phyloP scores from a whole-genome alignment of 2,113 vertebrate genomes.

The Sylvietta virens region DNA sequence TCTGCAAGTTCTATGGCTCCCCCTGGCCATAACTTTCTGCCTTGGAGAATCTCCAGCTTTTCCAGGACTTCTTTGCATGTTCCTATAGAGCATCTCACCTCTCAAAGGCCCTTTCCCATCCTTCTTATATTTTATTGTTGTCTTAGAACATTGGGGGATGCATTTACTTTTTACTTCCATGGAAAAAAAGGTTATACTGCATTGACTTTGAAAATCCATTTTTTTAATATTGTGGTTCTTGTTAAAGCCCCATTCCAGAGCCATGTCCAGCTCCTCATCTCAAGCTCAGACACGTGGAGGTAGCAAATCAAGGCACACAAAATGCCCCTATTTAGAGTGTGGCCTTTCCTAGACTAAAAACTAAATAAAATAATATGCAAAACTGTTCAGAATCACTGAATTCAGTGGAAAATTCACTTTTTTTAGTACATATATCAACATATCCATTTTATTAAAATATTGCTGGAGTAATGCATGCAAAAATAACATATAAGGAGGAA shows the following conservation, averaged over 20 bases:
- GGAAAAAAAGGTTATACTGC: fast-evolving
- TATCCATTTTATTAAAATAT: not conserved
- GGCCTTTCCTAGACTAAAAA: not conserved
- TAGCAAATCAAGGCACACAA: not conserved
- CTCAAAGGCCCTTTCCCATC: not conserved
- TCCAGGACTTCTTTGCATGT: not conserved
- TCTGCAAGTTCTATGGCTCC: not conserved
- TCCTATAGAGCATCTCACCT: not conserved
- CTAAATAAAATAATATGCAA: fast-evolving
- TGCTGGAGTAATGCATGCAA: not conserved
- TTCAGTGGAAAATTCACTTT: not conserved
- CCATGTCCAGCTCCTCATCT: not conserved
- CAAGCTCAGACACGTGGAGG: not conserved
- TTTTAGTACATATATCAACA: not conserved
- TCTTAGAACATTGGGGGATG: not conserved
- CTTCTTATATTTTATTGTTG: not conserved
- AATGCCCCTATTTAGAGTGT: not conserved
- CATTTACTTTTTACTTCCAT: not conserved
- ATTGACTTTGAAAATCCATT: not conserved
- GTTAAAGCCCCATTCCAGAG: not conserved
- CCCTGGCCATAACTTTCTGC: not conserved
- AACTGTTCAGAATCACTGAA: not conserved
- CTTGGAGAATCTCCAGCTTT: not conserved
- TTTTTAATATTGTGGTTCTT: not conserved
- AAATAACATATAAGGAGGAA: not conserved